phyloP scores from a whole-genome alignment of 2,888 invertebrate species.

The Himalopsyche kuldschensis region DNA sequence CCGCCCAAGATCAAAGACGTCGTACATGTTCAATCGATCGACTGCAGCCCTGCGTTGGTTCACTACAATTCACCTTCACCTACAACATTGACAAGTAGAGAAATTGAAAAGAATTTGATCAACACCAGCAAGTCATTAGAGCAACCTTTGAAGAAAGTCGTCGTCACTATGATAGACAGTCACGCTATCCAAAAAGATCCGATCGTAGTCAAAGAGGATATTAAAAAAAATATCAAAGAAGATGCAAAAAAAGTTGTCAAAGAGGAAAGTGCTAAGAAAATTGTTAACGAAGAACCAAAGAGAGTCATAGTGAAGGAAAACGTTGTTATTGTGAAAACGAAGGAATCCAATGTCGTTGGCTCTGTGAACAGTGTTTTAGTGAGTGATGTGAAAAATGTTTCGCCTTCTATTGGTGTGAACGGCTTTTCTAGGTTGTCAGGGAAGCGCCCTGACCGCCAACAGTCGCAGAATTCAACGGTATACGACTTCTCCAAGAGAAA shows the following conservation, averaged over 20 bases:
- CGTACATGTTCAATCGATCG: neutral
- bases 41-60: conserved; percentile 24
- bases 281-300: neutral
- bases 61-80: conserved; percentile 24
- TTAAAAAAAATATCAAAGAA: conserved; percentile 21
- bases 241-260: conserved; percentile 6
- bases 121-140: conserved; percentile 64
- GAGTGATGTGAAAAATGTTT: conserved; percentile 9
- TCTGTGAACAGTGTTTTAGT: conserved; percentile 4
- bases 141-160: conserved; percentile 52
- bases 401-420: conserved; percentile 19
- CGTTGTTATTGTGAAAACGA: conserved; percentile 26
- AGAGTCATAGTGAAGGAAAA: conserved; percentile 40
- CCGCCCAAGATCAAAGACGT: conserved; percentile 13
- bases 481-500: conserved; percentile 86
- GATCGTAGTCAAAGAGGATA: neutral
- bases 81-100: conserved; percentile 59
- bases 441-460: conserved; percentile 44
- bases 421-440: conserved; percentile 44
- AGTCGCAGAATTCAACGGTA: conserved; percentile 66
- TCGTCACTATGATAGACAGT: conserved; percentile 45
- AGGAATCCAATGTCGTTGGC: neutral
- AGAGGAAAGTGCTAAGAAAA: neutral
- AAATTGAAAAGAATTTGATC: conserved; percentile 70
- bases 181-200: neutral